These are phyloP conservation scores for Gavialis gangeticus DNA, from an alignment of 2,113 vertebrate species.

Conservation along the genomic window DNA sequence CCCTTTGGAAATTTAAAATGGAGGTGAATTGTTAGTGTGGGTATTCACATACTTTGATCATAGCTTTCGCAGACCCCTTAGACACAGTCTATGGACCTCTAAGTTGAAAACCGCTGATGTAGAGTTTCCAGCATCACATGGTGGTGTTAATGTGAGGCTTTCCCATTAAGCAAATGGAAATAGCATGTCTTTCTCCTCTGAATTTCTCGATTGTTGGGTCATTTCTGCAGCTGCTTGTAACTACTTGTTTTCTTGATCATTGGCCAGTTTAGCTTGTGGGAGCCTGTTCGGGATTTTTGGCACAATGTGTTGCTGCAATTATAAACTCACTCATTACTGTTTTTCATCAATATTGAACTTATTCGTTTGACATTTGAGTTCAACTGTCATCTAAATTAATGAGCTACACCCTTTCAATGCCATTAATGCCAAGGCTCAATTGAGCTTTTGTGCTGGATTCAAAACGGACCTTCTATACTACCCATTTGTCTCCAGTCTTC, in stretches of 20 bases:
- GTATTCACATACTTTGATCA: no score
- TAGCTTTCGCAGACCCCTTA: no score
- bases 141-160: not conserved
- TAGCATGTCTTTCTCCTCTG: not conserved
- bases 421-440: not conserved
- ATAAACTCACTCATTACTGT: not conserved
- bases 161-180: rapidly evolving
- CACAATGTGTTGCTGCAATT: not conserved
- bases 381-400: not conserved
- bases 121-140: no score
- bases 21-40: no score
- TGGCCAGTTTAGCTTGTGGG: not conserved
- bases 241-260: not conserved
- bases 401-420: not conserved
- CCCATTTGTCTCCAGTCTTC: not conserved
- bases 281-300: not conserved
- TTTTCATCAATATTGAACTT: slow-evolving; percentile 10
- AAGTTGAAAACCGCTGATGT: no score
- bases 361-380: not conserved
- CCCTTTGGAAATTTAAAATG: no score
- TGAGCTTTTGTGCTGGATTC: not conserved
- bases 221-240: not conserved
- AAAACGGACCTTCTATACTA: not conserved
- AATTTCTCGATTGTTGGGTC: not conserved
- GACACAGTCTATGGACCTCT: no score